Base-by-base conservation (phyloP, 2,113 vertebrate species). In the Phasianus colchicus region DNA sequence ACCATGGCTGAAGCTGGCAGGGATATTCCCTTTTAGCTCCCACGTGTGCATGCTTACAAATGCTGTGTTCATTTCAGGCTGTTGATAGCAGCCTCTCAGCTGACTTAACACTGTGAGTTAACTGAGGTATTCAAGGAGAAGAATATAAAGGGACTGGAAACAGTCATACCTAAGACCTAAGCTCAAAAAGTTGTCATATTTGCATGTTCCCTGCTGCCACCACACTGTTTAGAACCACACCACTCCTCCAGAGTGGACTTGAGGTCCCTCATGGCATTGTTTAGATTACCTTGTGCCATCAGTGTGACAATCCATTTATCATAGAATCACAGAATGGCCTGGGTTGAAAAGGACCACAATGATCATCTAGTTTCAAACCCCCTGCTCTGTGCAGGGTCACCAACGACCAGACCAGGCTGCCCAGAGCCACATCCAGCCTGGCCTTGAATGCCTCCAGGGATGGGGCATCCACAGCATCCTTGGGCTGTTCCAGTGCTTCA, bases 221-320 rank as follows among this genome's bases (percentile, higher is more conserved):
- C 0, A 1, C 13, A 2, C 38, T 0, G 0, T 61, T 61, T 1
- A 60, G 17, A 45, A 24, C 63, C 17, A 45, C 38, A 20, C 11
- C 13, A 2, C 18, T 32, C 7, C 60, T 64, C 29, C 85, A 43
- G 34, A 63, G 42, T 4, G 52, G 29, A 29, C 20, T 17, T 19
- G 36, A 55, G 67, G 3, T 30, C 29, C 54, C 10, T 13, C 0
- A 0, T 5, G 65, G 29, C 81, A 16, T 2, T 0, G 48, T 4
- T 48, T 47, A 43, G 40, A 25, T 8, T 5, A 11, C 38, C 14
- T 43, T 7, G 11, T 58, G 43, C 25, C 14, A 1, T 3, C 10
- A 18, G 16, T 19, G 60, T 30, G 60, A 36, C 40, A 34, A 9
- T n/a, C 76, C 18, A 7, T 6, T 63, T 42, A 58, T 42, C 18